A percentile compares a stretch with the other conserved stretches of the same genome.
Conservation (phyloP, 53 echinoderm and acorn worm genomes). For the Pentamera pediparva region DNA sequence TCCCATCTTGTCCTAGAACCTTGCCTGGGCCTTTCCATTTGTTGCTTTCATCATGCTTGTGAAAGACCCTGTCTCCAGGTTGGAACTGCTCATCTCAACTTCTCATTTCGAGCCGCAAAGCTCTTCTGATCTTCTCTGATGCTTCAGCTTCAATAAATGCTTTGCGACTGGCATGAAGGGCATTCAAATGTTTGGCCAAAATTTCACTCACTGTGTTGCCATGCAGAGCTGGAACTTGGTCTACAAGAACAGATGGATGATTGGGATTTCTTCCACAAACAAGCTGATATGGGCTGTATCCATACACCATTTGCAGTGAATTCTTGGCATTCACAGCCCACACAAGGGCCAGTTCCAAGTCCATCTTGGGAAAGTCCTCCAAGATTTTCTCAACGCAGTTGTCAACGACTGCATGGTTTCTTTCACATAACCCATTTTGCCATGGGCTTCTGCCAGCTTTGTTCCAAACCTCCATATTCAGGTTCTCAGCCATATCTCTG, state of each 20-base stretch:
- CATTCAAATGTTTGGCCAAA: neutral
- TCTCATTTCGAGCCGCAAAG: neutral
- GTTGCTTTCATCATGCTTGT: neutral
- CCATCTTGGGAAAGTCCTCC: slow-evolving; percentile 1
- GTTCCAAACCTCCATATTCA: neutral
- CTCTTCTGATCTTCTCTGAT: slow-evolving; percentile 9
- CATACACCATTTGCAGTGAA: neutral
- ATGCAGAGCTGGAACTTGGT: neutral
- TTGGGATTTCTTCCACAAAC: neutral
- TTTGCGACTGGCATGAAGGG: neutral
- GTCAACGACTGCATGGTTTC: neutral
- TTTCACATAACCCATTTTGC: neutral
- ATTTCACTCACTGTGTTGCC: neutral
- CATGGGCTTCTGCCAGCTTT: neutral
- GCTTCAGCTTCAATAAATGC: slow-evolving; percentile 4
- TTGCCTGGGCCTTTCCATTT: neutral
- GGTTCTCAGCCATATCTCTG: neutral
- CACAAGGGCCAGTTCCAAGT: neutral
- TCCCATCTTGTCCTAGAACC: neutral
- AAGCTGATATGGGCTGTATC: neutral
- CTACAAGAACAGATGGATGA: neutral
- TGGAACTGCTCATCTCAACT: neutral
- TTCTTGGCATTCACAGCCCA: neutral
- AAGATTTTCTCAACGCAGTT: neutral
- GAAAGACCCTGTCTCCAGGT: neutral